Percentiles rank a stretch among this genome's conserved stretches.
Evolutionary conservation across 2,888 invertebrate genomes (phyloP).

Genomic region (Limnephilus auricula): DNA sequence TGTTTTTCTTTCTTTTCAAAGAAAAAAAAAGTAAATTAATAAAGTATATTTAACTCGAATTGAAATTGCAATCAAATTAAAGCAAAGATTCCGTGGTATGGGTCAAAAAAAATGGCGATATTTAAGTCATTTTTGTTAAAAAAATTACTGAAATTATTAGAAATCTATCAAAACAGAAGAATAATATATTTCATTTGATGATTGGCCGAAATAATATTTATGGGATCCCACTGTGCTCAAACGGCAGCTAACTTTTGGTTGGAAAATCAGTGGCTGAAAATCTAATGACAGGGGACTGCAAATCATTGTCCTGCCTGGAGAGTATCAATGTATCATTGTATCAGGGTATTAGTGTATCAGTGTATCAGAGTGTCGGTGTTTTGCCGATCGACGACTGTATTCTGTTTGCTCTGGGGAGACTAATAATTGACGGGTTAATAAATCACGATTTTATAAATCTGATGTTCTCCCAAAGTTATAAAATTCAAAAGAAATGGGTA

Average conservation of each 20-base stretch:
- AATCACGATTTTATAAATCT: neutral
- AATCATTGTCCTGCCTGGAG: constrained; percentile 26
- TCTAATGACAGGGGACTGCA: constrained; percentile 34
- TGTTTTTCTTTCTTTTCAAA: too few relatives aligned
- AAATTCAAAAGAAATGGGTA: neutral
- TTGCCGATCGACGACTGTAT: neutral
- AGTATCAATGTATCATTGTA: neutral
- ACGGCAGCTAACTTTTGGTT: neutral
- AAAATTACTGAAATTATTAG: too few relatives aligned
- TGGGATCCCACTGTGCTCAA: neutral
- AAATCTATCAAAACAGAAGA: too few relatives aligned
- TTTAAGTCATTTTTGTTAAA: too few relatives aligned
- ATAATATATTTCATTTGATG: neutral
- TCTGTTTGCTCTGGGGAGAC: neutral
- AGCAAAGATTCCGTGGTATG: too few relatives aligned
- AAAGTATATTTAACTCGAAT: too few relatives aligned
- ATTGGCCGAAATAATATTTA: neutral
- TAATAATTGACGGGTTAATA: neutral
- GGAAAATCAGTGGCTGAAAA: constrained; percentile 8
- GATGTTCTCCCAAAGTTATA: neutral
- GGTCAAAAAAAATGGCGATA: too few relatives aligned
- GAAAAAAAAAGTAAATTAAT: too few relatives aligned
- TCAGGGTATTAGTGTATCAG: neutral
- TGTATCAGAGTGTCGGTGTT: neutral
- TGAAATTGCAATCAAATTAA: too few relatives aligned